Base-by-base conservation (phyloP, 1,140 invertebrate species). In the roundworm (Caenorhabditis elegans) region DNA sequence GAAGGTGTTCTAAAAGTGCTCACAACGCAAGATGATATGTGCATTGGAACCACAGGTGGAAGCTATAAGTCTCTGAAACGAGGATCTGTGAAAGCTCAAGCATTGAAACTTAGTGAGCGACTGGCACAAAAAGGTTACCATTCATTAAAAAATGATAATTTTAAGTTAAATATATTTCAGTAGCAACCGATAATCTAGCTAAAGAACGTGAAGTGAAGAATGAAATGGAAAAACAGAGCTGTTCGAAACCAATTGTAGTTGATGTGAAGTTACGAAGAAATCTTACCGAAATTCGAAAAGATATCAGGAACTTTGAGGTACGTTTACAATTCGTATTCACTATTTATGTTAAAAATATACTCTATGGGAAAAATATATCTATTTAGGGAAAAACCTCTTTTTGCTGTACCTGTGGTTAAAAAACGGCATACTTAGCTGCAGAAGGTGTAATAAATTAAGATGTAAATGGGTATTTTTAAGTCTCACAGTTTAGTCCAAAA, bases 141-240 rank as follows among this genome's bases (percentile, higher is more conserved):
- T 70, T 43, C n/a, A 4, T 39, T 70, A 24, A 6, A 22, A 19
- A 34, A 5, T 10, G 26, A 15, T 13, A 22, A 3, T 15, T 8
- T 22, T 60, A 11, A 34, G 1, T 17, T 31, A 28, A 60, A 31
- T 15, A 5, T 31, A 34, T 51, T 51, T 34, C 60, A 70, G 60
- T 70, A 8, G 60, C 60, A 0, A 34, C 60, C 2, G 60, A 70
- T 28, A 70, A 70, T 22, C n/a, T 70, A 10, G 60, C 60, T 19
- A 70, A 70, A 39, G 60, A 70, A 39, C 28, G 31, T 2, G 60
- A 70, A 70, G 60, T 39, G n/a, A 70, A 70, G 13, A 70, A 34
- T 70, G 60, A 70, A 39, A 70, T 70, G 60, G 60, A 70, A 26
- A 70, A 70, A n/a, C 60, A 70, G 22, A 39, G 60, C 17, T 70